Percentiles rank a stretch among this genome's conserved stretches.
phyloP scores from a whole-genome alignment of 2,113 vertebrate genomes.

The Psilopsiagon aymara region DNA sequence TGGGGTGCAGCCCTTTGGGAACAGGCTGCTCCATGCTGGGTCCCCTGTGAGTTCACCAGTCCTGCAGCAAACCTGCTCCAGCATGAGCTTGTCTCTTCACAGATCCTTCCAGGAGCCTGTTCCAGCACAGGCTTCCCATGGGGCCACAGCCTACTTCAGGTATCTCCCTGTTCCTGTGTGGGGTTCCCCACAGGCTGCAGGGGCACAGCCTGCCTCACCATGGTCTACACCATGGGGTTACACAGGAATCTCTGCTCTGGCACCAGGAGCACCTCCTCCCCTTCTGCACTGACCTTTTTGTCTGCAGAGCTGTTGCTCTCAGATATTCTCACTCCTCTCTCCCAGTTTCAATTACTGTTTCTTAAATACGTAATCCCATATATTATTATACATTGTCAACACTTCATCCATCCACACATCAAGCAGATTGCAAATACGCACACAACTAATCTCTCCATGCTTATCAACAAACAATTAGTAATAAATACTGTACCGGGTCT shows the following conservation, averaged over 20 bases:
- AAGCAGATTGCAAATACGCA: background rate
- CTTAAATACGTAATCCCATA: background rate
- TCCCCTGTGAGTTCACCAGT: background rate
- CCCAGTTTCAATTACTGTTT: background rate
- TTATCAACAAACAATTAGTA: background rate
- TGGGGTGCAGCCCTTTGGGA: background rate
- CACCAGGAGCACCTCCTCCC: background rate
- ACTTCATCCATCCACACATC: background rate
- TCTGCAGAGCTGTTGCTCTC: background rate
- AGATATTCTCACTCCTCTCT: background rate
- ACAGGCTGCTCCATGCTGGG: background rate
- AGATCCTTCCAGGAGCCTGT: background rate
- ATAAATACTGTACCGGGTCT: background rate
- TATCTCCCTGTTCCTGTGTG: background rate
- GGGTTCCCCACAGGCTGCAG: background rate
- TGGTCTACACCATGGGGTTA: background rate
- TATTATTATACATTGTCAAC: background rate
- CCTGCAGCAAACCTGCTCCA: background rate
- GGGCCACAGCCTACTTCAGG: background rate
- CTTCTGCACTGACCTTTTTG: background rate
- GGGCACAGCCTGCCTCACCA: background rate
- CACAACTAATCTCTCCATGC: background rate
- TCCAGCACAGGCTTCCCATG: background rate
- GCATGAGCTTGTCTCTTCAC: background rate
- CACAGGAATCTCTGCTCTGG: background rate